Conservation (phyloP, 2,888 invertebrate species). For the Alviniconcha strummeri region DNA sequence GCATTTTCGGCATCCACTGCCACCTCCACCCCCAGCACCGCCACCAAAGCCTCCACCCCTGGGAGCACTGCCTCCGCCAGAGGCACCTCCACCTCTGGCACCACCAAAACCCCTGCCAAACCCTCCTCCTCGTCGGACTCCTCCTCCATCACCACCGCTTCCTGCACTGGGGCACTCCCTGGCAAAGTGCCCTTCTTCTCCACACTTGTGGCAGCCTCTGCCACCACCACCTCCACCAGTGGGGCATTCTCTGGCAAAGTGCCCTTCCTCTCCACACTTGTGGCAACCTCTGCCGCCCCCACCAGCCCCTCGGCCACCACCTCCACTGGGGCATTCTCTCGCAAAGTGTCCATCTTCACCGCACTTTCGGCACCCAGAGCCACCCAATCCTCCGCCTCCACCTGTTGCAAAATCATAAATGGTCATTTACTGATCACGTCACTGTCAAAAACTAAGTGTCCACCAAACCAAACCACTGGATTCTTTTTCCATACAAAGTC, state of each 20-base stretch:
- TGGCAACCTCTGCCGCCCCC: conserved; percentile 50
- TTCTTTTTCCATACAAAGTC: too few relatives aligned
- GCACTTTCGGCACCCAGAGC: conserved; percentile 62
- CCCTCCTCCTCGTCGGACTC: not conserved
- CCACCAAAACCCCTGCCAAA: not conserved
- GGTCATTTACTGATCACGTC: too few relatives aligned
- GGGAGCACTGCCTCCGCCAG: conserved; percentile 55
- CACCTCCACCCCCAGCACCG: conserved; percentile 20
- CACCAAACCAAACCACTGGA: too few relatives aligned
- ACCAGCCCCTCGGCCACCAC: conserved; percentile 34
- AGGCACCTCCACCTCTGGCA: conserved; percentile 31
- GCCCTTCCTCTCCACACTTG: conserved; percentile 66
- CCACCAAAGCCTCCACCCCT: conserved; percentile 40
- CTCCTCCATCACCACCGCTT: not conserved
- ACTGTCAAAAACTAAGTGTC: too few relatives aligned
- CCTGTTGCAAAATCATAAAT: too few relatives aligned
- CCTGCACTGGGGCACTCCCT: conserved; percentile 58
- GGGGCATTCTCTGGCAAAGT: conserved; percentile 64
- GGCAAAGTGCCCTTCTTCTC: conserved; percentile 62
- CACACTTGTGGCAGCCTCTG: conserved; percentile 52
- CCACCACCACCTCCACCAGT: conserved; percentile 39
- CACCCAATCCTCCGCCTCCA: conserved; percentile 40
- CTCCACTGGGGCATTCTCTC: conserved; percentile 59
- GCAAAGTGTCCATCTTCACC: conserved; percentile 64
- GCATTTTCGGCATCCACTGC: conserved; percentile 27